Percentiles rank a stretch among this genome's conserved stretches.
Evolutionary conservation across 1,140 invertebrate genomes (phyloP).

Genomic region (Drosophila aff.): DNA sequence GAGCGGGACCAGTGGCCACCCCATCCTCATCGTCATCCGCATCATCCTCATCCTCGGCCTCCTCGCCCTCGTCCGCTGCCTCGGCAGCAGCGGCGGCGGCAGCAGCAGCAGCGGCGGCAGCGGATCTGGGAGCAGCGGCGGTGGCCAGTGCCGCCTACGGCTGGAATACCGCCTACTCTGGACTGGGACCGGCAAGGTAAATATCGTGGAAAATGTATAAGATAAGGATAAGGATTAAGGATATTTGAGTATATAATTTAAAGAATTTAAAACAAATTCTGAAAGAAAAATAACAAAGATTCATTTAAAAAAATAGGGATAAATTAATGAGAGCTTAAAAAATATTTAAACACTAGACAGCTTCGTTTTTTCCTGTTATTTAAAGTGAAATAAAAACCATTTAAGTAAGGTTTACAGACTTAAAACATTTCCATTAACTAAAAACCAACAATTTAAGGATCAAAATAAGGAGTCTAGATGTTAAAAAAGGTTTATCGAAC

Average conservation of each 20-base stretch:
- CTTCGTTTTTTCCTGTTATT: too few relatives aligned
- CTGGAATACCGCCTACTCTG: conserved; percentile 76
- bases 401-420: neutral
- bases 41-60: conserved; percentile 16
- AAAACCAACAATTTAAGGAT: neutral
- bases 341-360: neutral
- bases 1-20: conserved; percentile 1
- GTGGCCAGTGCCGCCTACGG: conserved; percentile 78
- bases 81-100: conserved; percentile 60
- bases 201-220: conserved; percentile 4
- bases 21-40: neutral
- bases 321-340: neutral
- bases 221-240: neutral
- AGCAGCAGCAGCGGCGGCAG: conserved; percentile 64
- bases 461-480: neutral
- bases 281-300: neutral
- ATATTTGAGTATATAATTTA: neutral
- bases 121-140: conserved; percentile 77
- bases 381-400: neutral
- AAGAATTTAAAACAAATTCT: neutral
- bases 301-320: too few relatives aligned
- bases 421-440: neutral
- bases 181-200: conserved; percentile 73
- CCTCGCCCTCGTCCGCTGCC: conserved; percentile 31
- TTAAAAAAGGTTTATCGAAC: too few relatives aligned